phyloP scores from a whole-genome alignment of 1,140 invertebrate genomes.

The Drosophila prosaltans region DNA sequence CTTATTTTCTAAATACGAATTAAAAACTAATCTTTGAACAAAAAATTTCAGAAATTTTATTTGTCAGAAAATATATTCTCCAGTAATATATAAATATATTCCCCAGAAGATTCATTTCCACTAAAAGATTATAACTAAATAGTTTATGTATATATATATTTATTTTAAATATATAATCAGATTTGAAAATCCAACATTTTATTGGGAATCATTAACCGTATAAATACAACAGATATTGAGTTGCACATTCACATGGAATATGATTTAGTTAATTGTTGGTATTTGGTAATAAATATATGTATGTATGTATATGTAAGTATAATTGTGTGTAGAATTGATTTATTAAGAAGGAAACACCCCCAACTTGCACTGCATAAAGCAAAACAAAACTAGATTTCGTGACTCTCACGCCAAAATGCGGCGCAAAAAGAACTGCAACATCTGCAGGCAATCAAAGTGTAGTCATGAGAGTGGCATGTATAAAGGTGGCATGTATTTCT shows the following conservation, averaged over 20 bases:
- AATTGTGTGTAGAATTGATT: constrained; percentile 18
- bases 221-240: constrained; percentile 2
- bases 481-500: constrained; percentile 7
- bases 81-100: too few relatives aligned
- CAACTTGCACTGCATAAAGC: constrained; percentile 2
- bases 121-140: neutral
- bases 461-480: neutral
- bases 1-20: too few relatives aligned
- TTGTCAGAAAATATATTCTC: too few relatives aligned
- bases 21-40: too few relatives aligned
- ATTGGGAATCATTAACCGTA: neutral
- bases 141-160: neutral
- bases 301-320: neutral
- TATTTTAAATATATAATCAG: too few relatives aligned
- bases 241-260: neutral
- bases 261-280: neutral
- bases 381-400: constrained; percentile 9
- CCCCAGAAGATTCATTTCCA: too few relatives aligned
- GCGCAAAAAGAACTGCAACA: constrained; percentile 8
- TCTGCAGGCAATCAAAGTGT: constrained; percentile 1
- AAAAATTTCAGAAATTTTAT: too few relatives aligned
- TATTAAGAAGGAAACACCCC: neutral
- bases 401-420: neutral
- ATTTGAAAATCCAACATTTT: neutral
- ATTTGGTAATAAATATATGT: neutral